Evolutionary conservation across 2,888 invertebrate species (phyloP), one percentile per base, ranked within the genome.

Genomic region (Phortica okadai): DNA sequence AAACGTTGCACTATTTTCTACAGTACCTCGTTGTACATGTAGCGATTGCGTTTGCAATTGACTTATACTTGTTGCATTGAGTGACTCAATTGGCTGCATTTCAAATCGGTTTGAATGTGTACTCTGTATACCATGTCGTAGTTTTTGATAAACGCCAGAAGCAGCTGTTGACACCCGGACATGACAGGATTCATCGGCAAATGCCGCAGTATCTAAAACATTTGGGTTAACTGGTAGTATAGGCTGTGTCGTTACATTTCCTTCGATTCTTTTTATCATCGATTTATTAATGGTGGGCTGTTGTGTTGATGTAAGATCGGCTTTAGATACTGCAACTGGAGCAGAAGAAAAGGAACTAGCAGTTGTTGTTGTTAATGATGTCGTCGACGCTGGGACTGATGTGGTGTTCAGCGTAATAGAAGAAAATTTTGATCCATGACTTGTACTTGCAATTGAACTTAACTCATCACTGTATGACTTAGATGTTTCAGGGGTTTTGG

Each of bases 321-420:
- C n/a, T 70, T 62, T n/a, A 78, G 77, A 74, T 66, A 59, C 42
- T 56, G 76, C 10, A 41, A 66, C 45, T 50, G 16, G n/a, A 64
- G 74, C 42, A 75, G 16, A 16, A 33, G 58, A n/a, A 25, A 41
- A 41, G 74, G 10, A 74, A 76, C 41, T 10, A 78, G 78, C 45
- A 78, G 82, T 25, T 84, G 5, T 74, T 78, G 75, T 82, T 76
- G 82, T 77, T 87, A 89, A 82, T 84, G 88, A 75, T 87, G 87
- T 77, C 14, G 42, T 54, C 1, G 70, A 7, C 11, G 50, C 44
- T 50, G 70, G 3, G 16, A 10, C 7, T 16, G 44, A 69, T 45
- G 16, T n/a, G 1, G 16, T 21, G 67, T 44, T 77, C 67, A 56
- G 42, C 74, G 62, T 8, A 45, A 10, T 8, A 45, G 45, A 8